Evolutionary conservation across 2,113 vertebrate species (phyloP).

Genomic region (Eclectus roratus): DNA sequence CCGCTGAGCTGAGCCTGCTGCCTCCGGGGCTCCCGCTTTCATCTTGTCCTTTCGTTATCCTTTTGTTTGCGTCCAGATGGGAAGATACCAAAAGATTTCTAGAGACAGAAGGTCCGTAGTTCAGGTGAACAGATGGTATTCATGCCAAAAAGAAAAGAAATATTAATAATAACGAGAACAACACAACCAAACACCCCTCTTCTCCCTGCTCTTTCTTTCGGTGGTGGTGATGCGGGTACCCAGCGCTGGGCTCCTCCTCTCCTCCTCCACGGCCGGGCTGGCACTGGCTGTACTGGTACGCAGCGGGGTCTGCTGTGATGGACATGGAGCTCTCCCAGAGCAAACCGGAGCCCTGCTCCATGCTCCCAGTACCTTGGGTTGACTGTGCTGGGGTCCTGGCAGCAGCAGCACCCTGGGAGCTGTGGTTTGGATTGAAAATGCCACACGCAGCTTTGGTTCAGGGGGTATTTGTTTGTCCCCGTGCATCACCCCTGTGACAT

Average conservation of each 20-base stretch:
- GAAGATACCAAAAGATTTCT: conserved; percentile 60
- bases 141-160: conserved; percentile 41
- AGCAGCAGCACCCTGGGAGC: background rate
- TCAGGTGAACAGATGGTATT: conserved; percentile 62
- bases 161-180: conserved; percentile 48
- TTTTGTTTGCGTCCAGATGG: conserved; percentile 26
- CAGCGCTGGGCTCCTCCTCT: background rate
- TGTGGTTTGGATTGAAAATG: background rate
- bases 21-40: background rate
- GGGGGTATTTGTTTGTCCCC: background rate
- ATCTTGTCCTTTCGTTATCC: conserved; percentile 1
- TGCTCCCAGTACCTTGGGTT: background rate
- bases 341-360: rapidly evolving
- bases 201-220: conserved; percentile 50
- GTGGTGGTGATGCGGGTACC: background rate
- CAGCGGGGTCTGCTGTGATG: rapidly evolving
- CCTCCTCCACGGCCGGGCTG: background rate
- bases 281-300: background rate
- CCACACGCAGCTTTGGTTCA: rapidly evolving
- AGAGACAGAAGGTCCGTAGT: conserved; percentile 45
- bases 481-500: background rate
- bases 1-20: background rate
- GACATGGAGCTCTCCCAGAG: background rate
- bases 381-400: background rate
- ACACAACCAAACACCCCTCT: conserved; percentile 47